Percentiles rank a stretch among this genome's conserved stretches.
phyloP scores from a whole-genome alignment of 2,113 vertebrate genomes.

The Peromyscus californicus region DNA sequence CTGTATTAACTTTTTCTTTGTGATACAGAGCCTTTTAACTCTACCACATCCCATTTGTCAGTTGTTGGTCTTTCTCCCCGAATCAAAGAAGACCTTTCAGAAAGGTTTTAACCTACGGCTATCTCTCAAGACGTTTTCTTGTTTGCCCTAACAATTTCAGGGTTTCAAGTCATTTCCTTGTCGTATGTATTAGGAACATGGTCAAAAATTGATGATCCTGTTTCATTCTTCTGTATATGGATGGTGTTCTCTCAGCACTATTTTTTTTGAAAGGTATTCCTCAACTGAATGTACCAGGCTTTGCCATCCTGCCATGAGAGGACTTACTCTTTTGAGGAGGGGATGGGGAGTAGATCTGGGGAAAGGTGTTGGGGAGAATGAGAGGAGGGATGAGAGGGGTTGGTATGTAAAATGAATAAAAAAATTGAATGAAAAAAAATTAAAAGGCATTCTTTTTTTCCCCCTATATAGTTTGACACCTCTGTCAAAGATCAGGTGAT shows the following conservation, averaged over 20 bases:
- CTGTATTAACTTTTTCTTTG: not conserved
- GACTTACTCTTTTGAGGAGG: no score
- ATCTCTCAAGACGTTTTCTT: not conserved
- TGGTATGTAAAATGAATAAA: no score
- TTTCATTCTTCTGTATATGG: not conserved
- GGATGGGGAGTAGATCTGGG: no score
- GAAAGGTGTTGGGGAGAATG: no score
- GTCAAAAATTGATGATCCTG: not conserved
- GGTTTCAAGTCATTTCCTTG: not conserved
- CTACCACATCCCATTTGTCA: not conserved
- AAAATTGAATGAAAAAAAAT: no score
- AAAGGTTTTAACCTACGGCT: not conserved
- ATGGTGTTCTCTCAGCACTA: not conserved
- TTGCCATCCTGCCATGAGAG: no score
- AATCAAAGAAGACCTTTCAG: not conserved
- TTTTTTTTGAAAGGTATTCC: no score
- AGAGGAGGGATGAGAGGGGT: no score
- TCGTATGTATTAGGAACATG: not conserved
- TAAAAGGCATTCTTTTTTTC: not conserved
- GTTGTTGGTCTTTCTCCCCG: not conserved
- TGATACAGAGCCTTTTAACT: not conserved
- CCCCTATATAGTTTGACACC: not conserved
- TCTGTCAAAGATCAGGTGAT: not conserved
- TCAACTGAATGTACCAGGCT: no score
- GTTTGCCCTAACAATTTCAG: not conserved